phyloP scores from a whole-genome alignment of 1,140 invertebrate genomes.

The Sinella curviseta region DNA sequence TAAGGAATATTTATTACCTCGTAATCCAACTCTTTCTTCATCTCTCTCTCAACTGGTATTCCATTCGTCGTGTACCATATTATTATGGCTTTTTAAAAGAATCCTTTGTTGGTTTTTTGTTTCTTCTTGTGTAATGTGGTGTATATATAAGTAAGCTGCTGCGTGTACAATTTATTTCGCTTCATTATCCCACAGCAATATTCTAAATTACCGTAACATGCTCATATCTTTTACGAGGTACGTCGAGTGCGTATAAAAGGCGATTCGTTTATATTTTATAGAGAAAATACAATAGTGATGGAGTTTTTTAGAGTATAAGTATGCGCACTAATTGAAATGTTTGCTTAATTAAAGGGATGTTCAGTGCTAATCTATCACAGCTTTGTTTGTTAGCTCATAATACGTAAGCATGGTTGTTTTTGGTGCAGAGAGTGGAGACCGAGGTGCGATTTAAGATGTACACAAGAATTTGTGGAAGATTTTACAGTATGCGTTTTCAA shows the following conservation, averaged over 20 bases:
- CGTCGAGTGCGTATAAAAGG: background rate
- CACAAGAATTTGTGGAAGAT: background rate
- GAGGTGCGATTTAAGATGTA: too few relatives aligned
- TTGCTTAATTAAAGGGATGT: slow-evolving; percentile 7
- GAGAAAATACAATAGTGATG: background rate
- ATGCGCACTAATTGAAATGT: slow-evolving; percentile 5
- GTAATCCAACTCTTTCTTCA: background rate
- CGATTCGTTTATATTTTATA: background rate
- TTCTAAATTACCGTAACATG: background rate
- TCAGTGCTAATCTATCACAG: background rate
- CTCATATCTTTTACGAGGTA: background rate
- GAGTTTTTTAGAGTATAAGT: background rate
- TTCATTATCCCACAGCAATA: background rate
- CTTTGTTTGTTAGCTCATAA: background rate
- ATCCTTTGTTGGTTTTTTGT: background rate
- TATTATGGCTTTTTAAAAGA: background rate
- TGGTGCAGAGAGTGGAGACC: too few relatives aligned
- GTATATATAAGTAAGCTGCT: background rate
- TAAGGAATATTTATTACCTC: slow-evolving; percentile 13
- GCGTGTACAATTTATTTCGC: background rate
- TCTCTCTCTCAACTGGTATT: background rate
- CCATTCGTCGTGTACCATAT: background rate
- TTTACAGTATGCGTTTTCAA: too few relatives aligned
- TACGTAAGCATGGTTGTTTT: too few relatives aligned
- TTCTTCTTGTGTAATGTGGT: background rate